Percentiles rank a stretch among this genome's conserved stretches.
Conservation (phyloP, 2,888 invertebrate species). For the Heterodera filipjevi region DNA sequence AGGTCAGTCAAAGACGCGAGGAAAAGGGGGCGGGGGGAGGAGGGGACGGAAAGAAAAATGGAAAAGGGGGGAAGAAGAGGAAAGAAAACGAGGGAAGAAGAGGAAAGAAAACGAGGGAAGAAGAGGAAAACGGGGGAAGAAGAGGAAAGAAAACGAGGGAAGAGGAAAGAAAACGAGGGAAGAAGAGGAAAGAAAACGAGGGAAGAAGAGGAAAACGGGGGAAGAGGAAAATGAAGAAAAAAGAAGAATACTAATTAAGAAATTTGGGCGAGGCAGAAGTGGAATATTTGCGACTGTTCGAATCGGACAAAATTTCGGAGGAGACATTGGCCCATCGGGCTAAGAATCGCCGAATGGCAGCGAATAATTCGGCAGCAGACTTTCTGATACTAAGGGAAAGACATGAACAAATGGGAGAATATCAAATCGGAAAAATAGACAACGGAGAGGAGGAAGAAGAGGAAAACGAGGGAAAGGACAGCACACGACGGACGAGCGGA, state of each 20-base stretch:
- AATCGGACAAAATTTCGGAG: slow-evolving; percentile 23
- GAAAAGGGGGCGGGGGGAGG: neutral
- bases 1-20: slow-evolving; percentile 33
- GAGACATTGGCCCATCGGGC: slow-evolving; percentile 20
- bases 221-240: too few species aligned
- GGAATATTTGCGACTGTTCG: slow-evolving; percentile 40
- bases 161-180: too few species aligned
- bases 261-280: slow-evolving; percentile 43
- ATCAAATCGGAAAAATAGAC: neutral
- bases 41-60: too few species aligned
- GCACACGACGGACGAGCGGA: too few species aligned
- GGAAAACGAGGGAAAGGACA: too few species aligned
- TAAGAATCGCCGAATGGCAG: slow-evolving; percentile 14
- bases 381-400: slow-evolving; percentile 4
- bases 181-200: too few species aligned
- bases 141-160: slow-evolving; percentile 11
- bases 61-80: too few species aligned
- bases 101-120: neutral
- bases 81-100: neutral
- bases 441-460: slow-evolving; percentile 2
- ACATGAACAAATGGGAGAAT: neutral
- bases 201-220: neutral
- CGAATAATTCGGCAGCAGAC: slow-evolving; percentile 14
- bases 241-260: slow-evolving; percentile 20
- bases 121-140: slow-evolving; percentile 27